Percentiles rank a stretch among this genome's conserved stretches.
phyloP scores from a whole-genome alignment of 1,140 invertebrate genomes.

The Chelonus insularis region DNA sequence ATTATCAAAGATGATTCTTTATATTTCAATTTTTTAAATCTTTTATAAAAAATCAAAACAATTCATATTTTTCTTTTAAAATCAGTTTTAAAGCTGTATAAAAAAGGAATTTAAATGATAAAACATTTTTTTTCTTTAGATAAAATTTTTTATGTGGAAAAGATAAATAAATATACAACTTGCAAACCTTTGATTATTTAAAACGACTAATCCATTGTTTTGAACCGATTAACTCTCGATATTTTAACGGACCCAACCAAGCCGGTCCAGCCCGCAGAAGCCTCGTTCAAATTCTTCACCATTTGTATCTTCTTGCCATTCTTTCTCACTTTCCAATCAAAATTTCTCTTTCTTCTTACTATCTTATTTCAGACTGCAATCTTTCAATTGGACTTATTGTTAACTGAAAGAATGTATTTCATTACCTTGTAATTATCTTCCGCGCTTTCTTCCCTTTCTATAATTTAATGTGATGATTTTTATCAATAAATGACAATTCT shows the following conservation, averaged over 20 bases:
- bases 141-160: too few relatives aligned
- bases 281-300: not conserved
- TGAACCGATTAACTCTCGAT: slow-evolving; percentile 23
- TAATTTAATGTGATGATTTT: slow-evolving; percentile 40
- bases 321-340: not conserved
- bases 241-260: slow-evolving; percentile 24
- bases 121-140: too few relatives aligned
- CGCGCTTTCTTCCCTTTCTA: slow-evolving; percentile 26
- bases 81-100: not conserved
- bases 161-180: not conserved
- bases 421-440: too few relatives aligned
- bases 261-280: slow-evolving; percentile 24
- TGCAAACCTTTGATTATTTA: slow-evolving; percentile 16
- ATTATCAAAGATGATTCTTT: too few relatives aligned
- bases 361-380: too few relatives aligned
- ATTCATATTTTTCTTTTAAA: not conserved
- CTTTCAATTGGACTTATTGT: too few relatives aligned
- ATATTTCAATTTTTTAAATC: too few relatives aligned
- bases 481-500: slow-evolving; percentile 26
- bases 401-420: too few relatives aligned
- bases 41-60: not conserved
- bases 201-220: slow-evolving; percentile 23
- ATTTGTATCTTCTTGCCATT: not conserved
- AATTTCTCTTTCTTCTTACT: too few relatives aligned
- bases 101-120: not conserved